phyloP scores from a whole-genome alignment of 2,888 invertebrate species.

The Prionchulus punctatus region DNA sequence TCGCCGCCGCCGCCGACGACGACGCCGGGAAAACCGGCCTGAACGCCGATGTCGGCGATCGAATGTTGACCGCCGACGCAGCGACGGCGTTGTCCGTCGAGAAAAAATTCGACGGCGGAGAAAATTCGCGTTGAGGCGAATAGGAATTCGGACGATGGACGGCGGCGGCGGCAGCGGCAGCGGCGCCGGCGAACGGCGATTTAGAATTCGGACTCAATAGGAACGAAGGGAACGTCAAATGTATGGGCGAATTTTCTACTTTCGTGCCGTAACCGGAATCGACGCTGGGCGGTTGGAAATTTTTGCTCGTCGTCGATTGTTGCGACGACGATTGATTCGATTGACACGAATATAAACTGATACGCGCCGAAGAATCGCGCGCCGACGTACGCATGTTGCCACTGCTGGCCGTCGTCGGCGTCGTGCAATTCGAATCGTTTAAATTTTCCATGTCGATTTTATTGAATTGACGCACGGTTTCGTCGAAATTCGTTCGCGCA shows the following conservation, averaged over 20 bases:
- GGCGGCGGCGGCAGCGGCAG: too few species aligned
- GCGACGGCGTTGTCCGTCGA: not conserved
- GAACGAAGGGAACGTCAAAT: not conserved
- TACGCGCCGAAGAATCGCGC: not conserved
- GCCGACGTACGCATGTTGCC: too few species aligned
- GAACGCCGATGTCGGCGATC: not conserved
- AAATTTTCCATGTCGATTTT: constrained; percentile 8
- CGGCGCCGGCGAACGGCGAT: too few species aligned
- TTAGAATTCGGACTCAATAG: not conserved
- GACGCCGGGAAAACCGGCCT: not conserved
- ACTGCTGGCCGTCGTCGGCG: constrained; percentile 11
- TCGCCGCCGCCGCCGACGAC: too few species aligned
- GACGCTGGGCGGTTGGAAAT: constrained; percentile 1
- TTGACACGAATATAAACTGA: not conserved
- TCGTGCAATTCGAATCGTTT: constrained; percentile 11
- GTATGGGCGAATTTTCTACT: not conserved
- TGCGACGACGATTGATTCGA: constrained; percentile 1
- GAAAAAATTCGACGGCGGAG: too few species aligned
- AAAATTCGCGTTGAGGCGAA: too few species aligned
- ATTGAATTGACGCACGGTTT: constrained; percentile 10
- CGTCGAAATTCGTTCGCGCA: not conserved
- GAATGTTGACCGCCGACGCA: not conserved
- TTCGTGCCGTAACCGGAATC: constrained; percentile 1
- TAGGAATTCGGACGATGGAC: too few species aligned
- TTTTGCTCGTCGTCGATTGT: not conserved